Conservation (phyloP, 30 jellyfish, hydroid and myxozoan species). For the Mastigias papua region DNA sequence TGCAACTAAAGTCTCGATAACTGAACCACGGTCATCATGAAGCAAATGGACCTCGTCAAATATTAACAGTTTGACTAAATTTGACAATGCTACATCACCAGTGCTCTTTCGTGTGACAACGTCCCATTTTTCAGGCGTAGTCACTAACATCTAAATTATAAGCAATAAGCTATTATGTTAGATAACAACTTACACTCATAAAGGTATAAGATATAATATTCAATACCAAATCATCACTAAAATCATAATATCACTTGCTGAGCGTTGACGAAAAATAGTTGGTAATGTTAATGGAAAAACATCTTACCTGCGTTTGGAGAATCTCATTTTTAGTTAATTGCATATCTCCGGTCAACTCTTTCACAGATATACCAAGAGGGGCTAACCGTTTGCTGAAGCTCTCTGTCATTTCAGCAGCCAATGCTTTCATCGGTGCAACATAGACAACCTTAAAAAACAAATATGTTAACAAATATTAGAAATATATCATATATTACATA, state of each 20-base stretch:
- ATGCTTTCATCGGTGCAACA: conserved; percentile 99
- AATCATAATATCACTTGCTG: too few species aligned
- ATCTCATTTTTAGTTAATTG: conserved; percentile 92
- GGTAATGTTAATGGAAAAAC: too few species aligned
- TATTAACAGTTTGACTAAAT: conserved; percentile 87
- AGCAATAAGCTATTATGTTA: too few species aligned
- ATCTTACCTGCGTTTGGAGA: conserved; percentile 88
- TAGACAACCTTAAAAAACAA: conserved; percentile 76
- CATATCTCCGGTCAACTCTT: conserved; percentile 99
- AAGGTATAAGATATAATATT: too few species aligned
- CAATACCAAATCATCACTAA: too few species aligned
- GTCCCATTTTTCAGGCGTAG: conserved; percentile 99
- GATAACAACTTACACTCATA: too few species aligned
- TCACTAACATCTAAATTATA: conserved; percentile 87
- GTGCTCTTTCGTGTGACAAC: conserved; percentile 97
- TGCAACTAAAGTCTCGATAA: conserved; percentile 98
- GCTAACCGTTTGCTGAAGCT: conserved; percentile 84
- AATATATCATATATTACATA: too few species aligned
- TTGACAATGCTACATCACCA: conserved; percentile 97
- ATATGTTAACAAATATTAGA: too few species aligned
- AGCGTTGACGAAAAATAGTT: too few species aligned
- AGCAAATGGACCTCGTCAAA: conserved; percentile 99
- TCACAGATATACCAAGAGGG: conserved; percentile 89
- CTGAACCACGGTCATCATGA: conserved; percentile 99
- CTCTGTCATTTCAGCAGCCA: conserved; percentile 98